phyloP scores from a whole-genome alignment of 2,888 invertebrate species.

The Meliscaeva auricollis region DNA sequence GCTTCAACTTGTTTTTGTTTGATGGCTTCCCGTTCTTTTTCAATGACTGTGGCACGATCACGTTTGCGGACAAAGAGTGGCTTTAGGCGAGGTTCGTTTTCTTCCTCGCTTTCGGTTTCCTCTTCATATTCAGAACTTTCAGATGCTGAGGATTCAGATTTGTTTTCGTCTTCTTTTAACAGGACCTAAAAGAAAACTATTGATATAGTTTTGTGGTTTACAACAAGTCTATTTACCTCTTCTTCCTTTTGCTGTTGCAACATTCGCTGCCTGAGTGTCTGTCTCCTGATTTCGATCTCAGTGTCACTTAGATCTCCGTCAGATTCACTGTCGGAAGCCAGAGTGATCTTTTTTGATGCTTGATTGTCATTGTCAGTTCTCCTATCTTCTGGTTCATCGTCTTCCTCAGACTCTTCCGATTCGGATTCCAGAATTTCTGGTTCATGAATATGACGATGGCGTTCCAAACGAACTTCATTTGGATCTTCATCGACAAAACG shows the following conservation, averaged over 20 bases:
- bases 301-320: slow-evolving; percentile 94
- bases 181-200: slow-evolving; percentile 77
- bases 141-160: slow-evolving; percentile 87
- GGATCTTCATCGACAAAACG: slow-evolving; percentile 84
- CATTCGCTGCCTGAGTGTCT: slow-evolving; percentile 88
- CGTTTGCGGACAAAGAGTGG: slow-evolving; percentile 97
- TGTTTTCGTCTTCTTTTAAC: slow-evolving; percentile 86
- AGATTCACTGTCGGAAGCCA: slow-evolving; percentile 87
- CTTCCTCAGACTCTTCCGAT: slow-evolving; percentile 85
- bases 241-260: slow-evolving; percentile 90
- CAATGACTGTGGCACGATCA: slow-evolving; percentile 97
- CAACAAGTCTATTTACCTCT: slow-evolving; percentile 82
- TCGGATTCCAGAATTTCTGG: slow-evolving; percentile 87
- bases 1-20: slow-evolving; percentile 93
- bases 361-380: slow-evolving; percentile 81
- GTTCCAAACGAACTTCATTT: slow-evolving; percentile 84
- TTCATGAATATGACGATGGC: slow-evolving; percentile 88
- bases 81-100: slow-evolving; percentile 95
- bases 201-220: no score
- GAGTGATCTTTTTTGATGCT: slow-evolving; percentile 82
- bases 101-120: slow-evolving; percentile 94
- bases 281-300: slow-evolving; percentile 93
- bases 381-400: slow-evolving; percentile 80
- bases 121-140: slow-evolving; percentile 93
- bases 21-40: slow-evolving; percentile 94